These are phyloP conservation scores for Atta cephalotes DNA, from an alignment of 1,140 invertebrate species.

Conservation along the genomic window DNA sequence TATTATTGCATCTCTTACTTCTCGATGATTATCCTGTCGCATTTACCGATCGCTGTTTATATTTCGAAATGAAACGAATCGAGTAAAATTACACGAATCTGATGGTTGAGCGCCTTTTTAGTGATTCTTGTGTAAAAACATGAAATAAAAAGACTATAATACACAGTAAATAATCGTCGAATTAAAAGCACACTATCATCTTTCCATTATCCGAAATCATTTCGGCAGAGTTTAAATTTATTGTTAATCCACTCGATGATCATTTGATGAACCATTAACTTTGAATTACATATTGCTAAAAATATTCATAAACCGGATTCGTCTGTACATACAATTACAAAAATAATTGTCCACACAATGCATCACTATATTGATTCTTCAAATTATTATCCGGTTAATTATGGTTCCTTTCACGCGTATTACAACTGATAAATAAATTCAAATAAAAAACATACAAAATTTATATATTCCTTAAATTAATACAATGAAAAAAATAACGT, in stretches of 20 bases:
- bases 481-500: no score
- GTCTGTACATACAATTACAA: not conserved
- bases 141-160: slow-evolving; percentile 40
- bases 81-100: slow-evolving; percentile 3
- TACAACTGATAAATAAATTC: no score
- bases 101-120: not conserved
- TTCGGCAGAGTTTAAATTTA: slow-evolving; percentile 40
- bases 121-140: slow-evolving; percentile 34
- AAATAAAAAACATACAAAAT: no score
- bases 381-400: no score
- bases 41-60: slow-evolving; percentile 18
- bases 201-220: slow-evolving; percentile 26
- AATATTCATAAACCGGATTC: not conserved
- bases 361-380: no score
- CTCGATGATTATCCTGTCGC: not conserved
- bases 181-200: slow-evolving; percentile 27
- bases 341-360: no score
- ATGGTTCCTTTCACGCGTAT: no score
- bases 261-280: not conserved
- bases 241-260: not conserved
- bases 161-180: slow-evolving; percentile 31
- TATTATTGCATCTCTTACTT: not conserved
- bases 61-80: slow-evolving; percentile 28
- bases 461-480: no score
- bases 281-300: slow-evolving; percentile 11